These are phyloP conservation scores for Cinclus cinclus DNA, from an alignment of 2,113 vertebrate species.

Conservation along the genomic window DNA sequence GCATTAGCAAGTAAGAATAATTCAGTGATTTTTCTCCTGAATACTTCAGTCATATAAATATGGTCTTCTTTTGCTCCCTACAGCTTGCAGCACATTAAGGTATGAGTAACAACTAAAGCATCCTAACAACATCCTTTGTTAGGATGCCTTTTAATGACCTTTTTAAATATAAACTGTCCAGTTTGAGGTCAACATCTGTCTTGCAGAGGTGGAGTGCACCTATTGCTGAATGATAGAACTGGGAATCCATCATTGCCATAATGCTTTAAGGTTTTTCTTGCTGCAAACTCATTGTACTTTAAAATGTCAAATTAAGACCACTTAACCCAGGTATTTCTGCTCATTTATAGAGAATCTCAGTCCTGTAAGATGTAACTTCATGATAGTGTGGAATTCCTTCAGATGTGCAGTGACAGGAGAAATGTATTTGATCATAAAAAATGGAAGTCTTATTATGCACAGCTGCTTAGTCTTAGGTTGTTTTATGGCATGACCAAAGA, in stretches of 20 bases:
- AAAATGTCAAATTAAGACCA: not conserved
- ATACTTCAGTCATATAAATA: not conserved
- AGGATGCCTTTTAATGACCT: not conserved
- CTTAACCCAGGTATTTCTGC: not conserved
- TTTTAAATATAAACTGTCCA: not conserved
- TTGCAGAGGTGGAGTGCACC: not conserved
- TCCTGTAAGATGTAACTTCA: not conserved
- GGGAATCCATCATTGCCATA: not conserved
- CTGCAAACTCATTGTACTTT: not conserved
- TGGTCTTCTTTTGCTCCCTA: not conserved
- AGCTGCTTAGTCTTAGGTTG: not conserved
- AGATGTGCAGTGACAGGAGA: not conserved
- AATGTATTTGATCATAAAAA: not conserved
- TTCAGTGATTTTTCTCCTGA: not conserved
- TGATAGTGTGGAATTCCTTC: not conserved
- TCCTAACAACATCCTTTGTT: not conserved
- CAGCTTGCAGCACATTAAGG: not conserved
- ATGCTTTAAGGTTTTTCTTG: not conserved
- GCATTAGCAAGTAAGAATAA: not conserved
- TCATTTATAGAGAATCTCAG: not conserved
- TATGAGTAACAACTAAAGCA: not conserved
- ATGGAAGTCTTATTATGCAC: not conserved
- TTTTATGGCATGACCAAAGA: not conserved
- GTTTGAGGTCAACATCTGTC: not conserved
- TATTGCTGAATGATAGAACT: not conserved